These are phyloP conservation scores for Panthera uncia DNA, from an alignment of 2,113 vertebrate genomes.

Conservation along the genomic window DNA sequence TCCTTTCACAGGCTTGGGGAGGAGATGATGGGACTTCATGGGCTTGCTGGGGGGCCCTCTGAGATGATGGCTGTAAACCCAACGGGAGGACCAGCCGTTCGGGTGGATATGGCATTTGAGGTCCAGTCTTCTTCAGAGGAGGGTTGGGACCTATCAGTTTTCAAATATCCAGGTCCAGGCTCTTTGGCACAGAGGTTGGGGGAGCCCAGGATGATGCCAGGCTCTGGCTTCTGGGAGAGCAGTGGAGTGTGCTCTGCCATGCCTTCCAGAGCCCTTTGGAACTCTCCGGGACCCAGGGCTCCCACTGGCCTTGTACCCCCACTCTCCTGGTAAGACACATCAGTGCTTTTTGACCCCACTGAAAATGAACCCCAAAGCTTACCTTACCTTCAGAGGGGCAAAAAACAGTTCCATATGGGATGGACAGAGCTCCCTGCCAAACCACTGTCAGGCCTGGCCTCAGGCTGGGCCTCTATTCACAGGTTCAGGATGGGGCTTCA, in stretches of 20 bases:
- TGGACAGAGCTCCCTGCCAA: not conserved
- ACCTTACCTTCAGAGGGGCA: slow-evolving; percentile 42
- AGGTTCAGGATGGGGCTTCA: not conserved
- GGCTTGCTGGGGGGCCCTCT: not conserved
- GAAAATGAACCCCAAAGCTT: slow-evolving; percentile 41
- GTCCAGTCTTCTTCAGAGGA: not conserved
- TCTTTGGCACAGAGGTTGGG: not conserved
- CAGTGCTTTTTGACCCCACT: slow-evolving; percentile 48
- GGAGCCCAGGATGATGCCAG: not conserved
- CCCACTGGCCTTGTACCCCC: not conserved
- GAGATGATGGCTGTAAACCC: not conserved
- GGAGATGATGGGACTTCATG: not conserved
- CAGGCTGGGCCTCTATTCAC: not conserved
- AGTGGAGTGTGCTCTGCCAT: not conserved
- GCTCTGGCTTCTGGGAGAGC: not conserved
- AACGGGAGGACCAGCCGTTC: not conserved
- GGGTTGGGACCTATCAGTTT: not conserved
- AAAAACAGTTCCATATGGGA: slow-evolving; percentile 48
- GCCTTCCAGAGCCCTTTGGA: not conserved
- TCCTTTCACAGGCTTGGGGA: not conserved
- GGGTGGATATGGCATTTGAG: not conserved
- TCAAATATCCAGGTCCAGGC: not conserved
- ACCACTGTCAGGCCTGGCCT: not conserved
- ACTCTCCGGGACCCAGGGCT: not conserved
- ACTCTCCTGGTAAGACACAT: slow-evolving; percentile 21